These are phyloP conservation scores for Paragorgia papillata DNA, from an alignment of 92 coral and sea anemone species.

Conservation along the genomic window DNA sequence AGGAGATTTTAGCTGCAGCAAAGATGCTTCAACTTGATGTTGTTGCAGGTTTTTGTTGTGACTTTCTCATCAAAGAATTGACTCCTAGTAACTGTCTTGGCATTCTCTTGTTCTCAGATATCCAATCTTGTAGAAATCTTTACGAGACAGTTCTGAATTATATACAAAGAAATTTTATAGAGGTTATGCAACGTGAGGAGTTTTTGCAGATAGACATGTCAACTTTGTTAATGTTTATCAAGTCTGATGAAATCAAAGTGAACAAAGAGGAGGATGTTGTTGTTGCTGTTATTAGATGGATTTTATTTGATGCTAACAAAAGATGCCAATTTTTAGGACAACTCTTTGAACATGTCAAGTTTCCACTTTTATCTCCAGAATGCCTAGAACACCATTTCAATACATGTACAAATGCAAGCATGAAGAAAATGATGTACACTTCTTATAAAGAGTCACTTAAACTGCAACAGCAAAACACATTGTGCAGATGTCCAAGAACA, in stretches of 20 bases:
- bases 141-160: conserved; percentile 66
- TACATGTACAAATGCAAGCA: conserved; percentile 70
- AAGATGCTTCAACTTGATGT: conserved; percentile 91
- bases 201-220: conserved; percentile 64
- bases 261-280: conserved; percentile 82
- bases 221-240: conserved; percentile 59
- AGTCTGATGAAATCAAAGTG: conserved; percentile 85
- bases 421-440: conserved; percentile 68
- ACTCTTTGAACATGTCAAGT: conserved; percentile 77
- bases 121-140: conserved; percentile 70
- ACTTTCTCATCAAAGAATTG: conserved; percentile 76
- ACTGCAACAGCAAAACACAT: conserved; percentile 61
- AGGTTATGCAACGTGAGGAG: conserved; percentile 74
- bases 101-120: conserved; percentile 70
- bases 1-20: conserved; percentile 86
- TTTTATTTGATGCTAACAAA: conserved; percentile 55
- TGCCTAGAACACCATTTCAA: conserved; percentile 62
- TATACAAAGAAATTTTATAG: conserved; percentile 75
- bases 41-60: conserved; percentile 76
- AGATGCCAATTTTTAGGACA: conserved; percentile 72
- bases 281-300: conserved; percentile 84
- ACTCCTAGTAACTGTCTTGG: conserved; percentile 84
- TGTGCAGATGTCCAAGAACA: conserved; percentile 64
- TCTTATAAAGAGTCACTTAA: conserved; percentile 69
- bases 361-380: conserved; percentile 76